Evolutionary conservation across 2,797 vertebrate genomes (phyloP).

Genomic region (Hippopotamyrus pictus): DNA sequence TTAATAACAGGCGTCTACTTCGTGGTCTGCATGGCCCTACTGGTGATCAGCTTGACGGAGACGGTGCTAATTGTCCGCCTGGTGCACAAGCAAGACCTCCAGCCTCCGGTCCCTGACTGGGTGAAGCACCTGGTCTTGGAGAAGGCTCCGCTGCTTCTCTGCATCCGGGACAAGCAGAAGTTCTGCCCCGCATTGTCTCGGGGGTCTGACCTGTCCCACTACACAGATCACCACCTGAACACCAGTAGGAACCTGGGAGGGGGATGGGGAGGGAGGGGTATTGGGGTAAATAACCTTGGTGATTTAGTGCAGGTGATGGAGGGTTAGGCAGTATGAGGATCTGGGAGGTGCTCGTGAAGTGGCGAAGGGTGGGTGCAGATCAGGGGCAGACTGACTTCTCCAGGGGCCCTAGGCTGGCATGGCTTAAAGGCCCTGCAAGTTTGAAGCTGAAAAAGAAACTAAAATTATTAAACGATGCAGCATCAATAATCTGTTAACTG

Average conservation of each 20-base stretch:
- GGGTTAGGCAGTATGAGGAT: background rate
- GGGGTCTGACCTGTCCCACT: conserved; percentile 55
- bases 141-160: conserved; percentile 70
- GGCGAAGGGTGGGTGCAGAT: background rate
- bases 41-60: conserved; percentile 90
- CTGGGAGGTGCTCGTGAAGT: too few species aligned
- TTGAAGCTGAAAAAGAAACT: background rate
- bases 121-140: conserved; percentile 76
- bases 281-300: background rate
- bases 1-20: conserved; percentile 81
- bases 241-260: conserved; percentile 57
- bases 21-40: conserved; percentile 93
- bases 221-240: conserved; percentile 65
- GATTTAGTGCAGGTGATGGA: background rate
- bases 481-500: background rate
- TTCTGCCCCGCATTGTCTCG: conserved; percentile 49
- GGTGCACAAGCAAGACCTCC: conserved; percentile 91
- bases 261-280: background rate
- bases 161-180: conserved; percentile 65
- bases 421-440: background rate
- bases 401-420: background rate
- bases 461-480: background rate
- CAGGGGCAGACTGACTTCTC: background rate
- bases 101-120: conserved; percentile 82
- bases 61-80: conserved; percentile 88